These are phyloP conservation scores for Megastigmus dorsalis DNA, from an alignment of 2,888 invertebrate species.

Conservation along the genomic window DNA sequence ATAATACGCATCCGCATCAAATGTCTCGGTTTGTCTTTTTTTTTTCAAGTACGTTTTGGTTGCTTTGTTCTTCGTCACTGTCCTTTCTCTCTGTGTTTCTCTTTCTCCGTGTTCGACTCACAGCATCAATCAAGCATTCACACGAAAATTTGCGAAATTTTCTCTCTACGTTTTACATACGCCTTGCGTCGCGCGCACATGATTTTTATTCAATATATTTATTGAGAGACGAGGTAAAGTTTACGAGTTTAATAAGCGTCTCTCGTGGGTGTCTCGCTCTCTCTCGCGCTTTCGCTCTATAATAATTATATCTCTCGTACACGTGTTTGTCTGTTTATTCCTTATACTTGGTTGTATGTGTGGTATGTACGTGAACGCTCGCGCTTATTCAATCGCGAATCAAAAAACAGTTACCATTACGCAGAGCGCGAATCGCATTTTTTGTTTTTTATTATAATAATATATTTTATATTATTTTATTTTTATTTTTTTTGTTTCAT, in stretches of 20 bases:
- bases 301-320: constrained; percentile 17
- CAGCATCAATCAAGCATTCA: too few species aligned
- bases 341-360: constrained; percentile 22
- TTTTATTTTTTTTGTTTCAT: constrained; percentile 41
- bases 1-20: constrained; percentile 10
- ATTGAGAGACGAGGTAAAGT: constrained; percentile 18
- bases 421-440: constrained; percentile 50
- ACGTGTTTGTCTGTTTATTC: constrained; percentile 12
- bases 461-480: constrained; percentile 46
- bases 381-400: constrained; percentile 43
- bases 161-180: not conserved
- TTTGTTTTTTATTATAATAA: constrained; percentile 46
- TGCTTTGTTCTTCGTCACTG: constrained; percentile 4
- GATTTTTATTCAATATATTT: constrained; percentile 13
- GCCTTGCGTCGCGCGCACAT: constrained; percentile 21
- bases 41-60: not conserved
- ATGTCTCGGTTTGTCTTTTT: too few species aligned
- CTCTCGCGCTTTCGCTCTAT: not conserved
- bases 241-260: constrained; percentile 15
- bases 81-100: not conserved
- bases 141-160: constrained; percentile 20
- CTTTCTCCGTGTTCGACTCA: not conserved
- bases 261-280: constrained; percentile 9
- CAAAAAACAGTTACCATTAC: constrained; percentile 52
- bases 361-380: constrained; percentile 39